Percentiles rank a stretch among this genome's conserved stretches.
Conservation (phyloP, 1,140 invertebrate species). For the Mya arenaria region DNA sequence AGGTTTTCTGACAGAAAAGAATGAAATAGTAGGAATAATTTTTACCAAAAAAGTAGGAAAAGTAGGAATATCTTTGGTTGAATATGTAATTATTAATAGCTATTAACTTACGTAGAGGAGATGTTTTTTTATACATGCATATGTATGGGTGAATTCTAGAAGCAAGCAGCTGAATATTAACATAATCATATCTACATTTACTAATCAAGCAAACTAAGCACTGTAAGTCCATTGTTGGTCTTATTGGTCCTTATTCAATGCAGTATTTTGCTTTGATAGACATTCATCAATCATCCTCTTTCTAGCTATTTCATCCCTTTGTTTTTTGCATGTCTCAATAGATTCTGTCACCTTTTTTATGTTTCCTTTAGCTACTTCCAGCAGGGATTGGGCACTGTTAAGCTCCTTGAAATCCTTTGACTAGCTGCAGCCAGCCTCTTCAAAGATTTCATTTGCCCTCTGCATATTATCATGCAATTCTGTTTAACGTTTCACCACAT, state of each 20-base stretch:
- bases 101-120: not conserved
- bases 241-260: too few relatives aligned
- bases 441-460: not conserved
- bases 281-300: not conserved
- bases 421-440: not conserved
- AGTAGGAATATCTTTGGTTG: too few relatives aligned
- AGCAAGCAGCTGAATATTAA: not conserved
- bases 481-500: not conserved
- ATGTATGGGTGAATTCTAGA: not conserved
- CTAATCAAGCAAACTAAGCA: too few relatives aligned
- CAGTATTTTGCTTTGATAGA: not conserved
- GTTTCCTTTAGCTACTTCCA: not conserved
- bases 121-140: not conserved
- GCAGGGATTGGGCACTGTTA: conserved; percentile 7
- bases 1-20: not conserved
- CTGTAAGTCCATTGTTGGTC: too few relatives aligned
- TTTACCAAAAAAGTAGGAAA: too few relatives aligned
- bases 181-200: not conserved
- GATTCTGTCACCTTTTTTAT: not conserved
- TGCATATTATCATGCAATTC: not conserved
- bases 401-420: not conserved
- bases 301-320: not conserved
- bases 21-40: too few relatives aligned
- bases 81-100: not conserved
- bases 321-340: not conserved